Percentiles rank a stretch among this genome's conserved stretches.
Evolutionary conservation across 2,113 vertebrate species (phyloP).

Genomic region (Poeciliopsis retropinna): DNA sequence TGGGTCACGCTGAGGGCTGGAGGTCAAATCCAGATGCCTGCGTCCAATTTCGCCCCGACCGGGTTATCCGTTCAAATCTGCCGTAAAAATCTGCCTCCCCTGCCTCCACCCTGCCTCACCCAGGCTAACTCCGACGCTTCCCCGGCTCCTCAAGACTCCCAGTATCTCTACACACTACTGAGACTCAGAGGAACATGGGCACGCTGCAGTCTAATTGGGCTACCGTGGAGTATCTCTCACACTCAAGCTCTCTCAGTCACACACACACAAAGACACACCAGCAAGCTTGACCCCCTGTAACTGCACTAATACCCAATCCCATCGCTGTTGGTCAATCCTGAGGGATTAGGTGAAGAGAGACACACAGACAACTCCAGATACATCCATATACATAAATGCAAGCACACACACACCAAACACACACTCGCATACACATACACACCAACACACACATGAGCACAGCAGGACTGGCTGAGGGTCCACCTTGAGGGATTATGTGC

Average conservation of each 20-base stretch:
- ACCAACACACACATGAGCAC: conserved; percentile 43
- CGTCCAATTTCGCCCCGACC: conserved; percentile 79
- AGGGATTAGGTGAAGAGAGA: conserved; percentile 76
- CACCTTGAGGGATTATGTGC: conserved; percentile 83
- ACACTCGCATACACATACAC: conserved; percentile 25
- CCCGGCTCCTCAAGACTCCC: conserved; percentile 22
- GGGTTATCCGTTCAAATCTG: conserved; percentile 79
- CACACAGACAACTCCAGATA: conserved; percentile 56
- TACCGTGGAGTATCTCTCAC: conserved; percentile 54
- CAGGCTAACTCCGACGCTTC: neutral
- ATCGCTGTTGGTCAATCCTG: conserved; percentile 70
- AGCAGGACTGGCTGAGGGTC: conserved; percentile 67
- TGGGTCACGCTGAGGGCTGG: conserved; percentile 72
- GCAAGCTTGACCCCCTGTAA: conserved; percentile 64
- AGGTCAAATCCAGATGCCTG: conserved; percentile 82
- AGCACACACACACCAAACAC: conserved; percentile 49
- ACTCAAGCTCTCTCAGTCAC: conserved; percentile 36
- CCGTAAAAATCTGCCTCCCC: conserved; percentile 57
- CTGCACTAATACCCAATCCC: conserved; percentile 74
- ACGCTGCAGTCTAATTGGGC: conserved; percentile 67
- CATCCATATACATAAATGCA: conserved; percentile 12
- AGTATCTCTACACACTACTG: conserved; percentile 57
- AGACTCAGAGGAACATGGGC: conserved; percentile 47
- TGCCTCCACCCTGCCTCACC: neutral
- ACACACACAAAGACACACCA: conserved; percentile 38